Base-by-base conservation (phyloP, 1,140 invertebrate genomes). In the Mactra quadrangularis region DNA sequence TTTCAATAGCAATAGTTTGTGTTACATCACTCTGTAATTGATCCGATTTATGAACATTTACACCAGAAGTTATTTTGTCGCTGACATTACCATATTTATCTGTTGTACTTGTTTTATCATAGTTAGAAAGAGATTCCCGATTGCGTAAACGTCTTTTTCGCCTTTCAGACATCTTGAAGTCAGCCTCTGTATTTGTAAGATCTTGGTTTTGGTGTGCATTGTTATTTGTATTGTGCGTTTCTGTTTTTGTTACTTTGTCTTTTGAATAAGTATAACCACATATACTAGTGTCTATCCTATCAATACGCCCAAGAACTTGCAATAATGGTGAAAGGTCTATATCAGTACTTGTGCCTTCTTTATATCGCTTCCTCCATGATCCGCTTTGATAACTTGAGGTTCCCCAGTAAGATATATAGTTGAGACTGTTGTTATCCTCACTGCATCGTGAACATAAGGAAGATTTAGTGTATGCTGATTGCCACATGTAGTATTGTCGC, bases 301-400 rank as follows among this genome's bases (percentile, higher is more conserved):
- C 77, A 31, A 81, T 81, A 15, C 52, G 33, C 19, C 53, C 64
- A 15, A 81, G 38, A 50, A 81, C 77, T 29, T 81, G 50, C 1
- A 81, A 41, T 19, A 81, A 41, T 6, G 77, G 77, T 1, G 64
- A 19, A 29, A 81, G 55, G 22, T 81, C 77, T 19, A 81, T 60
- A 33, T 81, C 77, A 1, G 22, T 70, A 22, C 41, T 59, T 70
- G 50, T 57, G 19, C 77, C 66, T 31, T 45, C 77, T 27, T 38
- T 70, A 38, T 71, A 71, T 33, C 77, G 62, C 71, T 81, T 81
- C 7, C 66, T n/a, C 77, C 77, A 81, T 17, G 77, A 81, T 47
- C 77, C 77, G 0, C 7, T 55, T 33, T 57, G 33, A 31, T 81
- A 81, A 3, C 7, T 31, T 0, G 64, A n/a, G 31, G 60, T 81